phyloP scores from a whole-genome alignment of 2,797 vertebrate species.

The Gymnodraco acuticeps region DNA sequence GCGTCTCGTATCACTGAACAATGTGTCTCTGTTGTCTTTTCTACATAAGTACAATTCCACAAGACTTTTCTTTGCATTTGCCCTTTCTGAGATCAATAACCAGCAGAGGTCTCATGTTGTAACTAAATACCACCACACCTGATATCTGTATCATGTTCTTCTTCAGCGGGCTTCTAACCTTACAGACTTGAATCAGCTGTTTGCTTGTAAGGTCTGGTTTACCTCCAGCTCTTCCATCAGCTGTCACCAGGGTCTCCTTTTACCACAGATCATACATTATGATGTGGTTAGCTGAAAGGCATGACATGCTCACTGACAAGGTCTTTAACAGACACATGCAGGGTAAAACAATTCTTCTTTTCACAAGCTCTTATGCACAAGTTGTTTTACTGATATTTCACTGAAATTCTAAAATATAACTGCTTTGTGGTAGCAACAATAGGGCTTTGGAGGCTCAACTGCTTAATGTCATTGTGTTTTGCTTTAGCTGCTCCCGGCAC shows the following conservation, averaged over 20 bases:
- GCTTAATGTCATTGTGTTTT: background rate
- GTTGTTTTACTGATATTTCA: conserved; percentile 5
- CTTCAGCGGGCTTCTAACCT: conserved; percentile 7
- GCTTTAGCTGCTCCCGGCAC: background rate
- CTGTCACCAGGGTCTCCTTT: conserved; percentile 11
- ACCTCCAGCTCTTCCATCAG: background rate
- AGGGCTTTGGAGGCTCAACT: background rate
- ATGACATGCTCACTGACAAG: background rate
- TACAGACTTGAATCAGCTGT: conserved; percentile 33
- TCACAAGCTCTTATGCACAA: background rate
- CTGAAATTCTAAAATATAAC: background rate
- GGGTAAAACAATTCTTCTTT: background rate
- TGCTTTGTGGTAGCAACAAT: background rate
- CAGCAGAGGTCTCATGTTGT: conserved; percentile 12
- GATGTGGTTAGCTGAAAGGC: background rate
- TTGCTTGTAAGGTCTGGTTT: conserved; percentile 8
- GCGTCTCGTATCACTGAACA: background rate
- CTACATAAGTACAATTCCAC: background rate
- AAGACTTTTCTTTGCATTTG: background rate
- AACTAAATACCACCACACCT: conserved; percentile 13
- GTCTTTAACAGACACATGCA: background rate
- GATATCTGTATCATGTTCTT: conserved; percentile 51
- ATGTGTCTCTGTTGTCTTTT: background rate
- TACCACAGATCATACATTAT: conserved; percentile 14
- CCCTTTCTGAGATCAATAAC: background rate